Evolutionary conservation across 2,113 vertebrate species (phyloP).

Genomic region (Oreocharis arfaki): DNA sequence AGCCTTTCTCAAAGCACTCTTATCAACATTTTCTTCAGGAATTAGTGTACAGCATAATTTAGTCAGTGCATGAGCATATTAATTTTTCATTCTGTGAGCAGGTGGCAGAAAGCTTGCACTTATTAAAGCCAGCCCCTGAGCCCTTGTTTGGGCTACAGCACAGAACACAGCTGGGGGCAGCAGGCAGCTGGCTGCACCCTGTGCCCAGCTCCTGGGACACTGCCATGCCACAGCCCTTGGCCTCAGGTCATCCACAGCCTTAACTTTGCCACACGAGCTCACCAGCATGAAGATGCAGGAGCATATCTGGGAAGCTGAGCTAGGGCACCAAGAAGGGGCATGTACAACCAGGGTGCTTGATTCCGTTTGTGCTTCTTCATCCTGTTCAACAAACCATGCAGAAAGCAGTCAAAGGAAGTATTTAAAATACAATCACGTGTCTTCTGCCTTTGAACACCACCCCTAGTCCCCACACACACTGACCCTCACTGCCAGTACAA

Average conservation of each 20-base stretch:
- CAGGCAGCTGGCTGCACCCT: not conserved
- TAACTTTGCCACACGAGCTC: not conserved
- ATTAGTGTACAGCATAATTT: constrained; percentile 54
- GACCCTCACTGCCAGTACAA: not conserved
- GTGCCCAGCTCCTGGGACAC: not conserved
- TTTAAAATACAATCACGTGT: fast-evolving
- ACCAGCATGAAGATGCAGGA: not conserved
- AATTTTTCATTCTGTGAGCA: constrained; percentile 17
- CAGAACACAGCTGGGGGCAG: not conserved
- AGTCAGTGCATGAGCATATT: constrained; percentile 29
- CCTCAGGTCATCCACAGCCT: not conserved
- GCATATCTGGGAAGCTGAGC: not conserved
- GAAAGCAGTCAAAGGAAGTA: not conserved
- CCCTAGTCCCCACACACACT: fast-evolving
- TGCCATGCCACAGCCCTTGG: not conserved
- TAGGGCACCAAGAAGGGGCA: not conserved
- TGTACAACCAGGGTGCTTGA: fast-evolving
- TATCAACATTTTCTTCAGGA: constrained; percentile 58
- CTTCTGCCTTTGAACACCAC: not conserved
- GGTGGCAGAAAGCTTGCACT: not conserved
- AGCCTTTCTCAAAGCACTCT: constrained; percentile 13
- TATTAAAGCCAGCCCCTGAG: not conserved
- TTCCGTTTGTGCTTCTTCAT: not conserved
- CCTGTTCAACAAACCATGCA: not conserved
- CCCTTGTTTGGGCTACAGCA: not conserved